phyloP scores from a whole-genome alignment of 23 tunicate species.

The Styela plicata region DNA sequence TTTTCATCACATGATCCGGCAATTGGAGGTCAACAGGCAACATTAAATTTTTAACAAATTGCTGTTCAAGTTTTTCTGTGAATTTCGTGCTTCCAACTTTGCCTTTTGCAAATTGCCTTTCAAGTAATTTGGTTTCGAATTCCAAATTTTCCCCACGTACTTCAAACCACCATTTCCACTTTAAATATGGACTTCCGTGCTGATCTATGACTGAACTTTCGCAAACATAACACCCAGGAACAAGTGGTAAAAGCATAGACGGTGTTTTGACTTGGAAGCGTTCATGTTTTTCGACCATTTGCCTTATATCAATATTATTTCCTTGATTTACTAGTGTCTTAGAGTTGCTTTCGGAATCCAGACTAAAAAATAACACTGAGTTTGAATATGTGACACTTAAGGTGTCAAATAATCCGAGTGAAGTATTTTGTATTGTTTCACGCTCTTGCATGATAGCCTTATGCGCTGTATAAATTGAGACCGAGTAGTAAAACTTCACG shows the following conservation, averaged over 20 bases:
- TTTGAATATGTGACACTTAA: background rate
- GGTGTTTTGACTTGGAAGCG: constrained; percentile 5
- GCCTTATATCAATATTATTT: background rate
- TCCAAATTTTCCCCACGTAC: constrained; percentile 12
- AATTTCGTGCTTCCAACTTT: background rate
- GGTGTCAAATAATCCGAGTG: background rate
- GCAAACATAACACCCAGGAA: constrained; percentile 24
- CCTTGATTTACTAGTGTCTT: too few species aligned
- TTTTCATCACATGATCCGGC: too few species aligned
- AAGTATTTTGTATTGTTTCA: background rate
- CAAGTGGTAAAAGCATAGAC: background rate
- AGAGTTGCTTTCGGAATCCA: background rate
- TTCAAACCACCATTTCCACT: constrained; percentile 31
- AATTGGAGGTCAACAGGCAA: too few species aligned
- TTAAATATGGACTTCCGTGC: background rate
- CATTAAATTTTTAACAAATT: too few species aligned
- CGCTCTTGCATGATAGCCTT: background rate
- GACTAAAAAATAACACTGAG: background rate
- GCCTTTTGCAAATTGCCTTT: background rate
- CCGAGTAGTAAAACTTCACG: background rate
- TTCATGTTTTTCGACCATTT: background rate
- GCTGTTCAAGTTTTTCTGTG: background rate
- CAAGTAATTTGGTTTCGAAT: background rate
- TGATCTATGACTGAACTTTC: constrained; percentile 7
- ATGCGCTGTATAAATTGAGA: background rate